A percentile compares a stretch with the other conserved stretches of the same genome.
Evolutionary conservation across 2,888 invertebrate genomes (phyloP).

Genomic region (Zygaena filipendulae): DNA sequence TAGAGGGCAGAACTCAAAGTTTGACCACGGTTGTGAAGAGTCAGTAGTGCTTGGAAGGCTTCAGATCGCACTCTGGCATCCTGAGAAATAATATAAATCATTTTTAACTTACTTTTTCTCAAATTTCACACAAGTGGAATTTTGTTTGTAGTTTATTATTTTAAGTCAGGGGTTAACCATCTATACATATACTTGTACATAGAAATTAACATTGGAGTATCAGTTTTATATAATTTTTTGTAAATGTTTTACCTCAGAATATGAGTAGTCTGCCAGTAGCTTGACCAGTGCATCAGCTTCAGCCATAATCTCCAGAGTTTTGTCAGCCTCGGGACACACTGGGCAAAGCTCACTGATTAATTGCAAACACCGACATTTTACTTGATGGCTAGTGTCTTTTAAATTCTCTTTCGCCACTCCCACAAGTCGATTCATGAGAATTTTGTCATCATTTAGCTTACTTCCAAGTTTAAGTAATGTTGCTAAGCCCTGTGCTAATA

Average conservation of each 20-base stretch:
- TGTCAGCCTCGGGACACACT: conserved; percentile 59
- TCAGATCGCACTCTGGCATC: conserved; percentile 92
- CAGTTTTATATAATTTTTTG: no score
- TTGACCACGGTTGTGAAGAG: conserved; percentile 84
- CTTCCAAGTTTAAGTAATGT: conserved; percentile 77
- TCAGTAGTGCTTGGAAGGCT: conserved; percentile 87
- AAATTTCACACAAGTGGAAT: no score
- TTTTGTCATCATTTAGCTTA: conserved; percentile 69
- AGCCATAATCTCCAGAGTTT: conserved; percentile 51
- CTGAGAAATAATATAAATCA: conserved; percentile 56
- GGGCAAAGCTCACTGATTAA: conserved; percentile 80
- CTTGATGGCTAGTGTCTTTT: conserved; percentile 80
- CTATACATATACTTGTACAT: no score
- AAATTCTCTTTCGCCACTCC: conserved; percentile 75
- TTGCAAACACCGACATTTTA: conserved; percentile 82
- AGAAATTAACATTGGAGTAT: no score
- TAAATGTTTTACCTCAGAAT: conserved; percentile 69
- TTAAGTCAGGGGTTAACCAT: no score
- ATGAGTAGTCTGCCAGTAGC: conserved; percentile 86
- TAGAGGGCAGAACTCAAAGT: conserved; percentile 77
- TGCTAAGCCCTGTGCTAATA: conserved; percentile 80
- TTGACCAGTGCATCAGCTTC: conserved; percentile 74
- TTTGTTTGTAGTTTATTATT: no score
- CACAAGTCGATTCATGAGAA: conserved; percentile 70
- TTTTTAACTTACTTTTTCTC: neutral